Conservation (phyloP, 2,113 vertebrate genomes). For the Syngnathus typhle region DNA sequence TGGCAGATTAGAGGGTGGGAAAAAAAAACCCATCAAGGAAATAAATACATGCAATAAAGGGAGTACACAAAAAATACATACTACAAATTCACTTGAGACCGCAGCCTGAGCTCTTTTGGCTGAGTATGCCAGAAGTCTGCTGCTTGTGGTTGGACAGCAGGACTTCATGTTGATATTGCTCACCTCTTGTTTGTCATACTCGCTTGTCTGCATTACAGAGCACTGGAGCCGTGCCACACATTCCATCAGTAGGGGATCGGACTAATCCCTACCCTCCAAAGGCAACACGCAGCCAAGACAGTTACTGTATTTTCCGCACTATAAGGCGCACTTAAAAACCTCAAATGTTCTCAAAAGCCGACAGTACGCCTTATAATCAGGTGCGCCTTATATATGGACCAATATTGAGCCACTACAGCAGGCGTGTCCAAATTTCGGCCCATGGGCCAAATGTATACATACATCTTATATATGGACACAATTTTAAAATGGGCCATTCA, state of each 20-base stretch:
- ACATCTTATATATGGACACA: too few species aligned
- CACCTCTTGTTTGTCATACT: slow-evolving; percentile 15
- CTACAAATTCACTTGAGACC: slow-evolving; percentile 40
- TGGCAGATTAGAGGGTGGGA: slow-evolving; percentile 40
- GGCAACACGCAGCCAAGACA: slow-evolving; percentile 25
- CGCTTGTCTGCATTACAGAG: slow-evolving; percentile 1
- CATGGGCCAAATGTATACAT: too few species aligned
- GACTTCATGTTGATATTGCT: background rate
- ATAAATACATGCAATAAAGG: slow-evolving; percentile 42
- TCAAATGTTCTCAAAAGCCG: too few species aligned
- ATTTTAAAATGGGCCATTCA: too few species aligned
- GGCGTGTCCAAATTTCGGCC: too few species aligned
- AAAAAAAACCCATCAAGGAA: slow-evolving; percentile 25
- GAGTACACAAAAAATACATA: slow-evolving; percentile 47
- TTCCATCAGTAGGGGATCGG: slow-evolving; percentile 45
- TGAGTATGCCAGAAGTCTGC: background rate
- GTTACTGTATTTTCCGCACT: too few species aligned
- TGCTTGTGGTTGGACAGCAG: background rate
- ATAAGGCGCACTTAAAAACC: too few species aligned
- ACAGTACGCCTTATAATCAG: too few species aligned
- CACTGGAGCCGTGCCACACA: slow-evolving; percentile 39
- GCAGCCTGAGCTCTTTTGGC: slow-evolving; percentile 17
- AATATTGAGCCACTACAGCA: too few species aligned
- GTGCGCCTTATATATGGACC: too few species aligned
- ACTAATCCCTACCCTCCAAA: slow-evolving; percentile 46